Base-by-base conservation (phyloP, 1,140 invertebrate genomes). In the Macrosteles quadrilineatus region DNA sequence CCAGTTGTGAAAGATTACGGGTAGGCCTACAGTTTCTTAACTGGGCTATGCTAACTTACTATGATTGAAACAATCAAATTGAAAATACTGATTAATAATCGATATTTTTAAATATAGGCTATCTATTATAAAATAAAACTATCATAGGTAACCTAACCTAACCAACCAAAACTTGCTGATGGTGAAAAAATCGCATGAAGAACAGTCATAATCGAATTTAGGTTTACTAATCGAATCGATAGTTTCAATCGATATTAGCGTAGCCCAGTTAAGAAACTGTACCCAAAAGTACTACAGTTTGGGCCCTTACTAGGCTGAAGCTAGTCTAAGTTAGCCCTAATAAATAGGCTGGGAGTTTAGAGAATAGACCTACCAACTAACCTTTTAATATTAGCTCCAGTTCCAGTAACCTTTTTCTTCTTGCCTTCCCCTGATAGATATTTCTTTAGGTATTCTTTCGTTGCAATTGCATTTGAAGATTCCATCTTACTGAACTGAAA, bases 361-460 rank as follows among this genome's bases (percentile, higher is more conserved):
- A 55, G 17, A 2, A 25, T 59, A 29, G 29, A 6, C 19, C 23
- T 25, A 64, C 27, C 30, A 64, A 17, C 78, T 77, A 77, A 83
- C 82, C 76, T 80, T 78, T 80, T 79, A 14, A 67, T 4, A 62
- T 83, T 78, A 77, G 81, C 81, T 1, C 85, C 85, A 47, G 81
- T 85, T 29, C 75, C 74, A 31, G 75, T 74, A 47, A 74, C 76
- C 68, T 75, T 75, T 25, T 72, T 77, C 43, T 74, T 74, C 11
- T 53, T 50, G 1, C 59, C 43, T 59, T 71, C 67, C 25, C 71
- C 71, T 4, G 72, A 75, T 14, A 77, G 67, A 70, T 77, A 77
- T 64, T 72, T 76, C 80, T 93, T 93, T 50, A 96, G 83, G 81
- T 95, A 95, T 73, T 92, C 90, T 76, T 92, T 92, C 76, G n/a